phyloP scores from a whole-genome alignment of 2,888 invertebrate genomes.

The Coelogynopora nodosa region DNA sequence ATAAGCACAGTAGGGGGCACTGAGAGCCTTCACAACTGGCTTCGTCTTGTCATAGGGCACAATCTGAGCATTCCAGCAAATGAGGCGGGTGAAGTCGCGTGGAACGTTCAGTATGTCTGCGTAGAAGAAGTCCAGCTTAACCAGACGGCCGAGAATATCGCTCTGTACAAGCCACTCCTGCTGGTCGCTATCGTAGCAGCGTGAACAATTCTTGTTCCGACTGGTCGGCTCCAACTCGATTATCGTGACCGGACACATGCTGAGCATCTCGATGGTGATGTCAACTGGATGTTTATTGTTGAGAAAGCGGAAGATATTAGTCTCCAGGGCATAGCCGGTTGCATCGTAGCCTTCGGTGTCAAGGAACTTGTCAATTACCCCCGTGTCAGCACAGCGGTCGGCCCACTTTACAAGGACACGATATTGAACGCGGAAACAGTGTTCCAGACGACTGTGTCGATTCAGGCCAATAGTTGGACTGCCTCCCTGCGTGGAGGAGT shows the following conservation, averaged over 20 bases:
- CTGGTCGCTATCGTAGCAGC: slow-evolving; percentile 76
- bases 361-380: slow-evolving; percentile 43
- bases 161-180: slow-evolving; percentile 75
- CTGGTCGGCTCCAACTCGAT: slow-evolving; percentile 60
- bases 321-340: slow-evolving; percentile 9
- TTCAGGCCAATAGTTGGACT: slow-evolving; percentile 39
- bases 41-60: slow-evolving; percentile 41
- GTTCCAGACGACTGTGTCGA: slow-evolving; percentile 64
- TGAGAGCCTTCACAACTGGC: slow-evolving; percentile 43
- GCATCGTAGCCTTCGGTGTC: slow-evolving; percentile 43
- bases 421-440: slow-evolving; percentile 73
- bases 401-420: slow-evolving; percentile 57
- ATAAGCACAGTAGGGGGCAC: slow-evolving; percentile 42
- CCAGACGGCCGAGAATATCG: slow-evolving; percentile 73
- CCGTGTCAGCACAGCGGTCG: slow-evolving; percentile 38
- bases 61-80: slow-evolving; percentile 44
- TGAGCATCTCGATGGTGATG: slow-evolving; percentile 71
- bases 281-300: slow-evolving; percentile 63
- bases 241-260: slow-evolving; percentile 71
- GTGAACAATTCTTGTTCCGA: slow-evolving; percentile 55
- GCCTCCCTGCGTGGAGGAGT: slow-evolving; percentile 39
- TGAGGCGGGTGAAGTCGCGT: slow-evolving; percentile 41
- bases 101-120: slow-evolving; percentile 41
- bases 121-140: slow-evolving; percentile 69
- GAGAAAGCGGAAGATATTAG: slow-evolving; percentile 31